A percentile compares a stretch with the other conserved stretches of the same genome.
Evolutionary conservation across 2,888 invertebrate species (phyloP).

Genomic region (Dichetophora obliterata): DNA sequence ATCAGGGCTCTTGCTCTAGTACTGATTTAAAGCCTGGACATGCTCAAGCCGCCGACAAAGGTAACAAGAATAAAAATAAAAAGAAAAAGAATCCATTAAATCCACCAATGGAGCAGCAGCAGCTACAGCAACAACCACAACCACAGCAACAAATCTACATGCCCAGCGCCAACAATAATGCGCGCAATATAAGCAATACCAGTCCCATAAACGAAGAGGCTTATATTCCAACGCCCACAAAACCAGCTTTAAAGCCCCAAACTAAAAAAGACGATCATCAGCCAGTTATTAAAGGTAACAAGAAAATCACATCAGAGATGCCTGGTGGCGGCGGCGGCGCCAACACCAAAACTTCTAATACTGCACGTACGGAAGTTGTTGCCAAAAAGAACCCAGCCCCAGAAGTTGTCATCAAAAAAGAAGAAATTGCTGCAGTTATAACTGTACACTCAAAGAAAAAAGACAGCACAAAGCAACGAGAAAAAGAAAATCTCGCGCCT

Average conservation of each 20-base stretch:
- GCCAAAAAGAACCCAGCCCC: slow-evolving; percentile 30
- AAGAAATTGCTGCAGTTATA: slow-evolving; percentile 42
- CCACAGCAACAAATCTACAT: slow-evolving; percentile 40
- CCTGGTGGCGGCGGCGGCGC: not conserved
- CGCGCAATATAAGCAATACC: slow-evolving; percentile 31
- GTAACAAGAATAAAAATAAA: slow-evolving; percentile 51
- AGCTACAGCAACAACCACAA: slow-evolving; percentile 51
- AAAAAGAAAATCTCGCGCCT: slow-evolving; percentile 69
- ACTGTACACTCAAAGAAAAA: slow-evolving; percentile 51
- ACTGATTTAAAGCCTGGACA: slow-evolving; percentile 82
- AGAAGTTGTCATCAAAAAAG: slow-evolving; percentile 55
- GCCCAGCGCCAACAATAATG: slow-evolving; percentile 7
- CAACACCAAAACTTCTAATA: slow-evolving; percentile 43
- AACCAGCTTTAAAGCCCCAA: slow-evolving; percentile 32
- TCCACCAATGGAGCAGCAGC: slow-evolving; percentile 46
- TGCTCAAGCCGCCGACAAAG: slow-evolving; percentile 55
- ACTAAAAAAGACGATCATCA: slow-evolving; percentile 49
- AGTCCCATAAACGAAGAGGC: slow-evolving; percentile 15
- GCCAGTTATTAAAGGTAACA: slow-evolving; percentile 40
- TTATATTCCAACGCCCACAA: slow-evolving; percentile 26
- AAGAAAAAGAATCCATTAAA: slow-evolving; percentile 55
- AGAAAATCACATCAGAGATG: slow-evolving; percentile 28
- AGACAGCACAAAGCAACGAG: slow-evolving; percentile 61
- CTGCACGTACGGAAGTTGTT: slow-evolving; percentile 32
- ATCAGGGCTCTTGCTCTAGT: slow-evolving; percentile 90